Evolutionary conservation across 2,888 invertebrate genomes (phyloP).

Genomic region (Adineta ricciae): DNA sequence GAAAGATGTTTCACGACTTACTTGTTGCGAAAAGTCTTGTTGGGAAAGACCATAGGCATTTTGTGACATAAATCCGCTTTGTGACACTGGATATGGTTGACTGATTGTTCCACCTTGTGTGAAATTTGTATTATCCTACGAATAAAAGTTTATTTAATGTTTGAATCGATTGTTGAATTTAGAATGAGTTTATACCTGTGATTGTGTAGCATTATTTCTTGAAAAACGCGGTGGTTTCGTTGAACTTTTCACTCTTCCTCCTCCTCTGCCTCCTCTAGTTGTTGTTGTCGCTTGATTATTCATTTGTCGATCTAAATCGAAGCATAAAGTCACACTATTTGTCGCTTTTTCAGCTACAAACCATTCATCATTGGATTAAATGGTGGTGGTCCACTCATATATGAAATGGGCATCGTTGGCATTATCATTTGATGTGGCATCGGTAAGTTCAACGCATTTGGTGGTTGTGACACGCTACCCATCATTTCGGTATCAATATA

Average conservation of each 20-base stretch:
- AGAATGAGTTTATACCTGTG: background rate
- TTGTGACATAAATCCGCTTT: constrained; percentile 28
- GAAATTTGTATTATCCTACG: background rate
- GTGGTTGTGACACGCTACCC: background rate
- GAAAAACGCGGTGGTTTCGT: background rate
- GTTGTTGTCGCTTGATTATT: background rate
- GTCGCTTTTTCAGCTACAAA: background rate
- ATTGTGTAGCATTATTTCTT: background rate
- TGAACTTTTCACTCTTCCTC: background rate
- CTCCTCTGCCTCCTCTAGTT: background rate
- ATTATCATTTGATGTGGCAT: constrained; percentile 32
- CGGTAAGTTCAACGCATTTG: background rate
- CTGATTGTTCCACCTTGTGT: constrained; percentile 2
- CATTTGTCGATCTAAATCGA: background rate
- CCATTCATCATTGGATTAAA: constrained; percentile 15
- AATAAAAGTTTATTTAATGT: background rate
- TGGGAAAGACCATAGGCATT: constrained; percentile 25
- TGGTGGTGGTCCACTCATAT: background rate
- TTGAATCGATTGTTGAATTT: too few species aligned
- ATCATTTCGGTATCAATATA: constrained; percentile 23
- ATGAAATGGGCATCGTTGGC: constrained; percentile 14
- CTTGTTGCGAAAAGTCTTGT: constrained; percentile 29
- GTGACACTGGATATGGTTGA: constrained; percentile 2
- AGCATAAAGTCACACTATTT: background rate
- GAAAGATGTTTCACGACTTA: too few species aligned